Evolutionary conservation across 2,888 invertebrate species (phyloP).

Genomic region (Aspidiotus destructor): DNA sequence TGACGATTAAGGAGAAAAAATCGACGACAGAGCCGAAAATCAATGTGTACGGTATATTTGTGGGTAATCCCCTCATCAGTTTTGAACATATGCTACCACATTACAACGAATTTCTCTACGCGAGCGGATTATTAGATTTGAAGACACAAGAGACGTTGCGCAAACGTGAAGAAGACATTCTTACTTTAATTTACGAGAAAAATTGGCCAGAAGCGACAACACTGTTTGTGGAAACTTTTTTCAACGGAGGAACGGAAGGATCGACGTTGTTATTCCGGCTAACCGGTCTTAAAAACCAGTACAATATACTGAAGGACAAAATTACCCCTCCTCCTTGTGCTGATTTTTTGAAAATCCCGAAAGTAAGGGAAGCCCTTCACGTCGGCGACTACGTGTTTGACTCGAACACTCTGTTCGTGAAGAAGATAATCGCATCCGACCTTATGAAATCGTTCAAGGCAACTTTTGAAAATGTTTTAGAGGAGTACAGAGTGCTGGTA

Average conservation of each 20-base stretch:
- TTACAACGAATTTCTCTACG: conserved; percentile 48
- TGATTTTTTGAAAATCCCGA: conserved; percentile 10
- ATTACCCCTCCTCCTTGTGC: background rate
- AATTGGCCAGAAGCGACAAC: conserved; percentile 40
- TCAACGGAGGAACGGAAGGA: conserved; percentile 19
- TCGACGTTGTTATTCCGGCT: conserved; percentile 11
- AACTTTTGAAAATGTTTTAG: conserved; percentile 57
- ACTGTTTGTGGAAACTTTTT: conserved; percentile 37
- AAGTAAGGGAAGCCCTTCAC: conserved; percentile 35
- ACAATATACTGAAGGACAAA: conserved; percentile 34
- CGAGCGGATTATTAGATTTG: conserved; percentile 45
- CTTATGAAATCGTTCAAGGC: conserved; percentile 70
- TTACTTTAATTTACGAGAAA: conserved; percentile 39
- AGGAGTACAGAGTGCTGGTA: conserved; percentile 58
- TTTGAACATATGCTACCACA: conserved; percentile 46
- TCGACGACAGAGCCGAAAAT: conserved; percentile 39
- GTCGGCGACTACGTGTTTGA: conserved; percentile 34
- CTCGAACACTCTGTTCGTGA: conserved; percentile 46
- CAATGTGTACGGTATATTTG: conserved; percentile 48
- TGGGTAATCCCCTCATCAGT: conserved; percentile 49
- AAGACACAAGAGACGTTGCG: conserved; percentile 37
- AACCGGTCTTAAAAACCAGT: conserved; percentile 35
- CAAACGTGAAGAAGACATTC: conserved; percentile 36
- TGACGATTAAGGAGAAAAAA: conserved; percentile 48
- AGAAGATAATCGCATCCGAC: conserved; percentile 59